Conservation (phyloP, 2,888 invertebrate species). For the Phania funesta region DNA sequence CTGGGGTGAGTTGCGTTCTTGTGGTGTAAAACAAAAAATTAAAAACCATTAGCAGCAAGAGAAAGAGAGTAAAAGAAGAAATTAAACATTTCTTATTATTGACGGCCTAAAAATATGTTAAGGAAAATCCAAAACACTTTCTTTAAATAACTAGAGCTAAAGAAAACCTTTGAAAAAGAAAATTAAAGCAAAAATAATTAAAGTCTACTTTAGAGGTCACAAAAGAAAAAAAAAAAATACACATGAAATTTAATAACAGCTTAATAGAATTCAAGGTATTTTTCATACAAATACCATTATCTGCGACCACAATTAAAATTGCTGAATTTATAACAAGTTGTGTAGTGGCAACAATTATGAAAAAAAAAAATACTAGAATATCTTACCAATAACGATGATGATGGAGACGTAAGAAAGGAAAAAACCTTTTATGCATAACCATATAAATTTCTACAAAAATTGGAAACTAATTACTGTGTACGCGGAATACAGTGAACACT, state of each 20-base stretch:
- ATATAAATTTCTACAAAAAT: slow-evolving; percentile 61
- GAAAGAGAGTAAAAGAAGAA: slow-evolving; percentile 46
- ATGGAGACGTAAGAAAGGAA: slow-evolving; percentile 35
- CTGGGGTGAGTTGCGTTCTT: background rate
- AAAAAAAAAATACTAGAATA: background rate
- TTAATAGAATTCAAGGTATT: background rate
- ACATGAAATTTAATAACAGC: slow-evolving; percentile 8
- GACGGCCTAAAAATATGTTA: slow-evolving; percentile 58
- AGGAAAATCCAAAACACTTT: slow-evolving; percentile 55
- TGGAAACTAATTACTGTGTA: slow-evolving; percentile 77
- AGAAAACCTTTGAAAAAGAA: slow-evolving; percentile 30
- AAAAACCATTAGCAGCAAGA: background rate
- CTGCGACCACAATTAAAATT: background rate
- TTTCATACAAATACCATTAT: background rate
- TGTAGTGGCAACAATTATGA: slow-evolving; percentile 21
- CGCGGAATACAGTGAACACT: too few species aligned
- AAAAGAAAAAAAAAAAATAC: background rate
- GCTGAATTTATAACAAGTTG: slow-evolving; percentile 2
- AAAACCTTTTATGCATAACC: background rate
- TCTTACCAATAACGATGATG: slow-evolving; percentile 69
- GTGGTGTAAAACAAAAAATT: background rate
- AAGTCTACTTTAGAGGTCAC: slow-evolving; percentile 59
- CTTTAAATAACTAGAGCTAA: background rate
- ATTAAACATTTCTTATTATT: slow-evolving; percentile 10
- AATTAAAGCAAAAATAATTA: slow-evolving; percentile 35